Base-by-base conservation (phyloP, 2,888 invertebrate genomes). In the Alloplasta piceator region DNA sequence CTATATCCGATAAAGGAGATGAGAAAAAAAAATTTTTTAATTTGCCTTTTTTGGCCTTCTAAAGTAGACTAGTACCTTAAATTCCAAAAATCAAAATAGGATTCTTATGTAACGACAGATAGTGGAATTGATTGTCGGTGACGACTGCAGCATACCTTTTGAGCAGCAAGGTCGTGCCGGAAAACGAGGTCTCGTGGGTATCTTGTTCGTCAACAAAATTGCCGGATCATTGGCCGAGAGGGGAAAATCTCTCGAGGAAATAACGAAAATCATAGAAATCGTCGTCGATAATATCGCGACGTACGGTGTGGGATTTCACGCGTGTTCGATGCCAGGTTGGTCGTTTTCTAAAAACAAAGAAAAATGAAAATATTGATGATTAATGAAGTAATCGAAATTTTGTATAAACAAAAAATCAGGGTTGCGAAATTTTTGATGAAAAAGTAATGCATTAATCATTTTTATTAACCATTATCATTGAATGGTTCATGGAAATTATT, bases 321-420 rank as follows among this genome's bases (percentile, higher is more conserved):
- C 96, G 0, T 96, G 96, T 87, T 94, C 95, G 9, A 91, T 96
- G 46, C 96, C 96, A 72, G 94, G 94, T 93, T 77, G 6, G 79
- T 79, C 58, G 16, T 61, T 26, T 26, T 26, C 26, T 26, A 26
- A 46, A 38, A 6, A 55, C 48, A 36, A 43, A 75, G 39, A 5
- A n/a, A 41, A 36, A 52, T 38, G 26, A 67, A 16, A 41, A 50
- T 10, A 48, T 16, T 39, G 5, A 10, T 60, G 4, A 38, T 66
- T 26, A 26, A 26, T 26, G 3, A 1, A 26, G 0, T 14, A 12
- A 66, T 66, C 26, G 10, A 6, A 36, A 46, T 12, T 4, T 46
- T 16, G n/a, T 6, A 6, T 26, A 12, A 52, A 52, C 16, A 48
- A 38, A 48, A 64, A 39, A 38, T 50, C 5, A n/a, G n/a, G n/a